These are phyloP conservation scores for Pseudococcus viburni DNA, from an alignment of 2,888 invertebrate species.

Conservation along the genomic window DNA sequence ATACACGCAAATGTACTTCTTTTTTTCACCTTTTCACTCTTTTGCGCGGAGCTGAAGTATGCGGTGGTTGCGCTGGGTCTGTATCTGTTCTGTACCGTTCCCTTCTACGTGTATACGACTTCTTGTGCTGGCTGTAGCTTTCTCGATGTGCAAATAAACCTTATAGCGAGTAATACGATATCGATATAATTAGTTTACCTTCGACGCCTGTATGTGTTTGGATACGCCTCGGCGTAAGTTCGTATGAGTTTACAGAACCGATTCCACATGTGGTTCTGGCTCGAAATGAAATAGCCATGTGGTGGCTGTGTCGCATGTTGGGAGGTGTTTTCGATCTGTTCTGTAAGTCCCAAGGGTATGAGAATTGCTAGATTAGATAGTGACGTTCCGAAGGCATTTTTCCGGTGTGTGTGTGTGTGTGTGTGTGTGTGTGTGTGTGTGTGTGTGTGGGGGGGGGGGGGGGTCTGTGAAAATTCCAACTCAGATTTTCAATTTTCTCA, in stretches of 20 bases:
- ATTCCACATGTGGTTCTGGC: background rate
- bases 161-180: slow-evolving; percentile 29
- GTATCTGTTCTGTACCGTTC: too few relatives aligned
- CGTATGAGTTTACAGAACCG: background rate
- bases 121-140: background rate
- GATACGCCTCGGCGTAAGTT: background rate
- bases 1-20: slow-evolving; percentile 51
- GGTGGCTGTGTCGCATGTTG: background rate
- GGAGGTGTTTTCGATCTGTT: background rate
- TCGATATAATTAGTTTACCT: slow-evolving; percentile 21
- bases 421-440: too few relatives aligned
- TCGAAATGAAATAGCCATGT: background rate
- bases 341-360: background rate
- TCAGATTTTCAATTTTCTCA: too few relatives aligned
- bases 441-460: too few relatives aligned
- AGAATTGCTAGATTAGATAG: too few relatives aligned
- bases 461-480: too few relatives aligned
- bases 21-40: slow-evolving; percentile 43
- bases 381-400: too few relatives aligned
- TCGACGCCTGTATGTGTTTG: background rate
- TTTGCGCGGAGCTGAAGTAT: background rate
- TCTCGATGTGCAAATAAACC: slow-evolving; percentile 13
- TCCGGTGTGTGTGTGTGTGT: too few relatives aligned
- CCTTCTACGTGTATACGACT: background rate
- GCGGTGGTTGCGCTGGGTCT: background rate